A percentile compares a stretch with the other conserved stretches of the same genome.
phyloP scores from a whole-genome alignment of 1,140 invertebrate genomes.

The Wiebesia pumilae region DNA sequence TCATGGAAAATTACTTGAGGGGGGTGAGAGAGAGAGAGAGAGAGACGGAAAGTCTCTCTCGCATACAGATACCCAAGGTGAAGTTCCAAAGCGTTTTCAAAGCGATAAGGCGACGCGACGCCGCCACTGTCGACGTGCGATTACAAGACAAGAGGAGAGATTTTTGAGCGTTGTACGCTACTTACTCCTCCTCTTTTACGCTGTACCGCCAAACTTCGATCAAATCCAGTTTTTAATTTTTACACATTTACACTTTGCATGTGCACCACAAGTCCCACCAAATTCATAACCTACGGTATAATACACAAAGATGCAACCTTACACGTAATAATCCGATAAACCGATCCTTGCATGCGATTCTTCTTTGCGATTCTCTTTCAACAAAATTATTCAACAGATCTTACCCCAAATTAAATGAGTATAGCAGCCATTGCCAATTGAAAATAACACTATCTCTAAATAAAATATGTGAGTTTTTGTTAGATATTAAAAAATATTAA shows the following conservation, averaged over 20 bases:
- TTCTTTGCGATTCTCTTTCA: not conserved
- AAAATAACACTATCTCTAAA: too few species aligned
- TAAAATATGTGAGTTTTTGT: too few species aligned
- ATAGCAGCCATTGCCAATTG: not conserved
- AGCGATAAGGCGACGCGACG: slow-evolving; percentile 41
- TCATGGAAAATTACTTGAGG: slow-evolving; percentile 44
- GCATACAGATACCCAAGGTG: slow-evolving; percentile 29
- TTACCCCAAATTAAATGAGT: not conserved
- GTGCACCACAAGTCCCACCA: not conserved
- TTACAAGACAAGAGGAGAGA: slow-evolving; percentile 39
- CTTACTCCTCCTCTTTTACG: not conserved
- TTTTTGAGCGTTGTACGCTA: not conserved
- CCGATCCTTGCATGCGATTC: not conserved
- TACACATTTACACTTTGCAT: too few species aligned
- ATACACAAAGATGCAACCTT: not conserved
- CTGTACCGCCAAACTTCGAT: not conserved
- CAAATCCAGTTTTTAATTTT: not conserved
- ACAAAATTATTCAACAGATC: not conserved
- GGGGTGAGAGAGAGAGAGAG: not conserved
- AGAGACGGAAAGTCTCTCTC: too few species aligned
- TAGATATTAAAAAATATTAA: too few species aligned
- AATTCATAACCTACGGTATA: not conserved
- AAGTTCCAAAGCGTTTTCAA: slow-evolving; percentile 43
- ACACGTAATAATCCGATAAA: not conserved
- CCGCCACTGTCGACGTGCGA: slow-evolving; percentile 34